Percentiles rank a stretch among this genome's conserved stretches.
Conservation (phyloP, 2,888 invertebrate species). For the Amphipoea lucens region DNA sequence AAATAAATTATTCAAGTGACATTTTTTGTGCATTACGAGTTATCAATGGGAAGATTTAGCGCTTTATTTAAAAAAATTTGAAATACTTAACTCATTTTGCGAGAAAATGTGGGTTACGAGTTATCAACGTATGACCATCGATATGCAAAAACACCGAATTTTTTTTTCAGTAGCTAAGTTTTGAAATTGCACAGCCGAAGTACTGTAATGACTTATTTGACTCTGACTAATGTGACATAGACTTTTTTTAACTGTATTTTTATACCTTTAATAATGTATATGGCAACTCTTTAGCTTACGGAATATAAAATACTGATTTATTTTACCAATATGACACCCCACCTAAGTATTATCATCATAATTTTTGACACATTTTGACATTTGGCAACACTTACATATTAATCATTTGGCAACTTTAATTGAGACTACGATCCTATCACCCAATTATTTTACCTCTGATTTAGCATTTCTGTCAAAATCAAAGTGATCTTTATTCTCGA, state of each 20-base stretch:
- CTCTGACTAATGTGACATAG: neutral
- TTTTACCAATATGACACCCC: neutral
- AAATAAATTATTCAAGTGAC: no score
- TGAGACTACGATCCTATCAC: neutral
- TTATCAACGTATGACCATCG: no score
- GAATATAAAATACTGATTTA: neutral
- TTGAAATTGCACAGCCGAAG: no score
- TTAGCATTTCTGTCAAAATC: neutral
- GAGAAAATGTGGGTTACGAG: no score
- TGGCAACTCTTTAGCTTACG: neutral
- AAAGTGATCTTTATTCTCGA: neutral
- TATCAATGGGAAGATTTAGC: no score
- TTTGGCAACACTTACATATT: slow-evolving; percentile 3
- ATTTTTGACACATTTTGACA: slow-evolving; percentile 1
- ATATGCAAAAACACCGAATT: no score
- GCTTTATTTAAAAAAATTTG: no score
- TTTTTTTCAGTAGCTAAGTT: no score
- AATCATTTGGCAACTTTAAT: neutral
- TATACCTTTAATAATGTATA: neutral
- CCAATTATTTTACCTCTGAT: neutral
- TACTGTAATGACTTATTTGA: neutral
- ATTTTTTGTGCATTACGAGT: no score
- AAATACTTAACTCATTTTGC: no score
- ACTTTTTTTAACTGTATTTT: neutral
- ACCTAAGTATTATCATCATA: neutral